phyloP scores from a whole-genome alignment of 2,888 invertebrate species.

The Colostygia pectinataria region DNA sequence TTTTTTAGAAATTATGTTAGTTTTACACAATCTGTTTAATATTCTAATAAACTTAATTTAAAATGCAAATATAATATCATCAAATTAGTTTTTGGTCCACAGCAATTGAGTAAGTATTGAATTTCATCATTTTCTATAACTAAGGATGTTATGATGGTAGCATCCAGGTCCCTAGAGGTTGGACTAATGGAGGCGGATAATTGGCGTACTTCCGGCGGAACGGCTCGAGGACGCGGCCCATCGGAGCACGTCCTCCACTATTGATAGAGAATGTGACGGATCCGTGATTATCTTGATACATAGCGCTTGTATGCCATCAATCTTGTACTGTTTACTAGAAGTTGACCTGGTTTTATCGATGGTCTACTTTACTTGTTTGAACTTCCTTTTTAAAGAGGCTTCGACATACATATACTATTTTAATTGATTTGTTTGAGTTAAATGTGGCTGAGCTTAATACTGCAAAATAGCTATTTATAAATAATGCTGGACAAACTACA shows the following conservation, averaged over 20 bases:
- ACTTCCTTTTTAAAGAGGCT: neutral
- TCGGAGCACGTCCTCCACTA: constrained; percentile 2
- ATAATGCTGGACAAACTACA: no score
- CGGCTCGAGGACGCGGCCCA: constrained; percentile 3
- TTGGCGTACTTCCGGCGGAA: constrained; percentile 51
- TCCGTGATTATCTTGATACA: constrained; percentile 2
- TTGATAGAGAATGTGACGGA: constrained; percentile 7
- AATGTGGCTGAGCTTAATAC: no score
- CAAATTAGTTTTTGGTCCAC: no score
- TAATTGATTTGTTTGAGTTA: no score
- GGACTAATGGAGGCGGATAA: constrained; percentile 49
- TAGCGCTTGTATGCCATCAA: constrained; percentile 10
- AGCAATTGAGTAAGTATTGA: no score
- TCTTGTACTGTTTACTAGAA: constrained; percentile 11
- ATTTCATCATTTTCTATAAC: no score
- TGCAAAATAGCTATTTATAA: no score
- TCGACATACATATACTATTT: neutral
- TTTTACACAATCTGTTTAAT: no score
- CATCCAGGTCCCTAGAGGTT: constrained; percentile 37
- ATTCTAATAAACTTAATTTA: no score
- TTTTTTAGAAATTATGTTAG: no score
- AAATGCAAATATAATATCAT: no score
- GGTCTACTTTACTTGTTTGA: neutral
- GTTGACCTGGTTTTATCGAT: constrained; percentile 1
- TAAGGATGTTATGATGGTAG: constrained; percentile 17